Conservation (phyloP, 2,113 vertebrate genomes). For the Tretioscincus oriximinensis region DNA sequence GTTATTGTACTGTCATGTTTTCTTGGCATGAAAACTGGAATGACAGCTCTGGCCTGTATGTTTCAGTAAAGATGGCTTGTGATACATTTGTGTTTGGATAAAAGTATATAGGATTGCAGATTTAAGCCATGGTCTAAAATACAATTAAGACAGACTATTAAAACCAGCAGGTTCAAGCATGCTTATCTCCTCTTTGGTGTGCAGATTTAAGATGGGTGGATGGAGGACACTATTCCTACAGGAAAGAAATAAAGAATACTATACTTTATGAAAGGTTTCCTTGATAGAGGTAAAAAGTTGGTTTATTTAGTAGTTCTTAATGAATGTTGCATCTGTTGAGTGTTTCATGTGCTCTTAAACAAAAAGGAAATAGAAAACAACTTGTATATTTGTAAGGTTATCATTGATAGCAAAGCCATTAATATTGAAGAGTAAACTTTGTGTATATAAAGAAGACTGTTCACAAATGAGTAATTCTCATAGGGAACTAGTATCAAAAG, state of each 20-base stretch:
- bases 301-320: too few species aligned
- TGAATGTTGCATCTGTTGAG: too few species aligned
- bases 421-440: too few species aligned
- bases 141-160: not conserved
- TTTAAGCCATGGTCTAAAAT: not conserved
- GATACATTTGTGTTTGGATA: not conserved
- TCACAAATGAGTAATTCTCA: not conserved
- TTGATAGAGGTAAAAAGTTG: not conserved
- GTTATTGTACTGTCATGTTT: not conserved
- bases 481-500: rapidly evolving
- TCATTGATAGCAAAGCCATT: rapidly evolving
- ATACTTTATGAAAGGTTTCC: too few species aligned
- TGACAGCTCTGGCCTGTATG: not conserved
- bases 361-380: not conserved
- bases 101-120: not conserved
- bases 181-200: not conserved
- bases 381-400: rapidly evolving
- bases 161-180: not conserved
- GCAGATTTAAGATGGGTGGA: not conserved
- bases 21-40: not conserved
- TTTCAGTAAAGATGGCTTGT: rapidly evolving
- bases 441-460: too few species aligned
- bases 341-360: not conserved
- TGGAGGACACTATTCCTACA: not conserved
- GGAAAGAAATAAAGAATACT: not conserved